Conservation (phyloP, 1,140 invertebrate genomes). For the Elysia chlorotica region DNA sequence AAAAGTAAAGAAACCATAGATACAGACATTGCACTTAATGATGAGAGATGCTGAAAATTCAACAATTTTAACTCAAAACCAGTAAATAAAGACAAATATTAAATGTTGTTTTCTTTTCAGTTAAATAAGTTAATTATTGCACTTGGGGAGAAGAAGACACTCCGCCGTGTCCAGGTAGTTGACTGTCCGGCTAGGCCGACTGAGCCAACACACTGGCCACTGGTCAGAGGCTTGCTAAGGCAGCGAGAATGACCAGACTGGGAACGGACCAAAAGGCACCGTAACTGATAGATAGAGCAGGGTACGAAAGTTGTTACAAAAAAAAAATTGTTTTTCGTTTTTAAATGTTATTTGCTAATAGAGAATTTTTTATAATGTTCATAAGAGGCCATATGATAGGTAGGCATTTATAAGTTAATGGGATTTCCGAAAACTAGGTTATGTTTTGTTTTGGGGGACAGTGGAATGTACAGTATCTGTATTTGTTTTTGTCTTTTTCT, state of each 20-base stretch:
- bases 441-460: too few relatives aligned
- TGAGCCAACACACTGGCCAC: background rate
- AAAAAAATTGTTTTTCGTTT: background rate
- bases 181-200: background rate
- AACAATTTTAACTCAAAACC: too few relatives aligned
- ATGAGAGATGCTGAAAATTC: too few relatives aligned
- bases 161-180: background rate
- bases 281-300: too few relatives aligned
- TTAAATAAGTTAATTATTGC: background rate
- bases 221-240: background rate
- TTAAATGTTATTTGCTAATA: background rate
- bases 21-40: too few relatives aligned
- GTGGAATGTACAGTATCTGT: too few relatives aligned
- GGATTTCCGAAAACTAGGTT: background rate
- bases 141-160: background rate
- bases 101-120: background rate
- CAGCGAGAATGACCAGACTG: constrained; percentile 8
- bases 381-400: too few relatives aligned
- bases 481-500: background rate
- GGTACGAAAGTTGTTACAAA: background rate
- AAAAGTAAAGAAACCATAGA: too few relatives aligned
- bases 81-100: background rate
- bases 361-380: too few relatives aligned
- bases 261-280: background rate
- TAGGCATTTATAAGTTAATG: too few relatives aligned